Evolutionary conservation across 2,797 vertebrate species (phyloP), one percentile per base, ranked within the genome.

Genomic region (Helostoma temminkii): DNA sequence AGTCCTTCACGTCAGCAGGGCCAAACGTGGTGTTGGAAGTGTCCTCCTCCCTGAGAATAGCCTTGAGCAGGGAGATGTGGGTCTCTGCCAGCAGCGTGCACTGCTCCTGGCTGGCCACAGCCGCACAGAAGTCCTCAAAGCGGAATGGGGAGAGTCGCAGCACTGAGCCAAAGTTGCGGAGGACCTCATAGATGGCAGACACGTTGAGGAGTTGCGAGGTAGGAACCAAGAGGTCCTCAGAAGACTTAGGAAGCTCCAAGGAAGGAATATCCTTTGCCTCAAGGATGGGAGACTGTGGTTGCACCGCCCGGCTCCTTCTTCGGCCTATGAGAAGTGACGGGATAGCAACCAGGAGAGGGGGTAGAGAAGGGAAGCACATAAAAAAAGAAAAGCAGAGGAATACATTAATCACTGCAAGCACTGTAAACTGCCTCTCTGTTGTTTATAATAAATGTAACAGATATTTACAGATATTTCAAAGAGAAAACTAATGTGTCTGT

Each of bases 11-110:
- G 72, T 99, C 97, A 43, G 97, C 95, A 15, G 97, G 97, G 74
- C 97, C 96, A 75, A 98, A 99, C 62, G 96, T 97, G 87, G 97
- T 99, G 92, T 97, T 98, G 74, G 97, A 98, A 45, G 96, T 96
- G 90, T 99, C 97, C 92, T 99, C 97, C 88, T 99, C 97, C 53
- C 97, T 94, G 83, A 98, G 95, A 91, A 99, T 97, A 61, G 97
- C 97, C 91, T 97, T 98, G 84, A 99, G 93, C 85, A 99, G 95
- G 41, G 97, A 93, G 67, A 96, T 94, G 59, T 99, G 97, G 69
- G 96, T 98, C 92, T 98, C 97, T 14, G 97, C 97, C 94, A 99
- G 94, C 82, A 99, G 94, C 0, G 95, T 97, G 89, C 97, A 98
- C 91, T 99, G 97, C 88, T 99, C 97, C 82, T 96, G 96, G 85